Conservation (phyloP, 2,113 vertebrate genomes). For the Acanthochromis polyacanthus region DNA sequence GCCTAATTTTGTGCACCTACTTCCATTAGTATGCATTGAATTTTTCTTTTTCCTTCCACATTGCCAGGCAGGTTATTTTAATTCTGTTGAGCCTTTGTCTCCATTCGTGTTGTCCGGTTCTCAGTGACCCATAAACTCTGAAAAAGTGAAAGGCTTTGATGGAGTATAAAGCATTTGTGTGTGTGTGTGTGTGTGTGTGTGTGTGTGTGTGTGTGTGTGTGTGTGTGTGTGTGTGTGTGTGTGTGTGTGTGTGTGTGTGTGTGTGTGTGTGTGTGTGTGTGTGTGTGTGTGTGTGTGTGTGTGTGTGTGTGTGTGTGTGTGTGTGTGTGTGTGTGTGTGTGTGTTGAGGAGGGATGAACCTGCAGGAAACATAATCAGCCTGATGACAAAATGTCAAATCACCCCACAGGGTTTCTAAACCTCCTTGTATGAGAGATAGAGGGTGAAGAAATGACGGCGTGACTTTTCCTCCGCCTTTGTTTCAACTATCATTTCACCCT, state of each 20-base stretch:
- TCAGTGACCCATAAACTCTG: constrained; percentile 63
- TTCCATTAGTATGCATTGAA: background rate
- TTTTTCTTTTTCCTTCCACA: background rate
- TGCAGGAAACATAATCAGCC: constrained; percentile 75
- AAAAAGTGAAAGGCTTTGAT: constrained; percentile 16
- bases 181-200: constrained; percentile 1
- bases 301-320: background rate
- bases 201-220: constrained; percentile 1
- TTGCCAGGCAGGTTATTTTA: constrained; percentile 3
- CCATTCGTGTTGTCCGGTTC: constrained; percentile 39
- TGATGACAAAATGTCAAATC: constrained; percentile 77
- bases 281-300: constrained; percentile 15
- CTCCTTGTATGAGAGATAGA: constrained; percentile 53
- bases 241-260: constrained; percentile 9
- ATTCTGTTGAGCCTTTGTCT: constrained; percentile 30
- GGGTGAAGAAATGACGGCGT: constrained; percentile 31
- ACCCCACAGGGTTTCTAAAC: constrained; percentile 67
- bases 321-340: background rate
- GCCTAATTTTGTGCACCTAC: background rate
- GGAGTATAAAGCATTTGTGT: constrained; percentile 26
- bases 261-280: background rate
- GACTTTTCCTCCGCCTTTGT: constrained; percentile 13
- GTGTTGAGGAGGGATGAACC: constrained; percentile 56
- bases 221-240: constrained; percentile 10
- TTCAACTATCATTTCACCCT: constrained; percentile 6